phyloP scores from a whole-genome alignment of 2,888 invertebrate species.

The Matsumyia berberina region DNA sequence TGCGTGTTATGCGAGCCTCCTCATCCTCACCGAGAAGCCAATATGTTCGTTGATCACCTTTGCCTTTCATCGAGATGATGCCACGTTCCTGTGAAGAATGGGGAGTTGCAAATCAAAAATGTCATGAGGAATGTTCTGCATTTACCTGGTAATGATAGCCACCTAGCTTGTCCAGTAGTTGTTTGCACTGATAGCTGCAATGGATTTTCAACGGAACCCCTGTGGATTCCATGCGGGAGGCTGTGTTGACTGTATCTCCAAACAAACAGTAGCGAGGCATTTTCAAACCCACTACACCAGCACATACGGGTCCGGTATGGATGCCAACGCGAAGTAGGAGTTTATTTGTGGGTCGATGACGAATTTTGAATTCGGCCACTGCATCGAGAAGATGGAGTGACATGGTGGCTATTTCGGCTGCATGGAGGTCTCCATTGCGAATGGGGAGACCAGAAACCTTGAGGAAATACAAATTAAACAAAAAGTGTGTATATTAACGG shows the following conservation, averaged over 20 bases:
- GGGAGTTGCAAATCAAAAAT: conserved; percentile 1
- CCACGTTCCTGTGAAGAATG: conserved; percentile 89
- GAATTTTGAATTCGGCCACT: conserved; percentile 93
- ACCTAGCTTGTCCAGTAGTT: conserved; percentile 88
- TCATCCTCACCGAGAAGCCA: conserved; percentile 92
- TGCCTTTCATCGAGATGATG: conserved; percentile 92
- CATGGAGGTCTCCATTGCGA: conserved; percentile 94
- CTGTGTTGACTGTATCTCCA: conserved; percentile 96
- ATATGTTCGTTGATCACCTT: conserved; percentile 92
- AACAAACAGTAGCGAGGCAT: conserved; percentile 97
- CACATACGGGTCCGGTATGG: conserved; percentile 96
- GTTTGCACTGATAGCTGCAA: conserved; percentile 90
- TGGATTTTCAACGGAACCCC: conserved; percentile 93
- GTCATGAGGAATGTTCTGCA: not conserved
- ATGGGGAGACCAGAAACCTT: conserved; percentile 95
- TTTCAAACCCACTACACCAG: conserved; percentile 95
- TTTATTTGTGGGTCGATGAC: conserved; percentile 93
- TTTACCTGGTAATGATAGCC: conserved; percentile 87
- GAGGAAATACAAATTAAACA: too few species aligned
- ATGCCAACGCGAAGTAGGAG: conserved; percentile 95
- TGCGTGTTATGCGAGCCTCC: conserved; percentile 86
- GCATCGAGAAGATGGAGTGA: conserved; percentile 93
- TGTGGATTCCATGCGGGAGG: conserved; percentile 94
- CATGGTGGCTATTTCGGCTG: conserved; percentile 97
- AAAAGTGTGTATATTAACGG: too few species aligned